Evolutionary conservation across 2,797 vertebrate species (phyloP), one percentile per base, ranked within the genome.

Genomic region (Pangasius macronema): DNA sequence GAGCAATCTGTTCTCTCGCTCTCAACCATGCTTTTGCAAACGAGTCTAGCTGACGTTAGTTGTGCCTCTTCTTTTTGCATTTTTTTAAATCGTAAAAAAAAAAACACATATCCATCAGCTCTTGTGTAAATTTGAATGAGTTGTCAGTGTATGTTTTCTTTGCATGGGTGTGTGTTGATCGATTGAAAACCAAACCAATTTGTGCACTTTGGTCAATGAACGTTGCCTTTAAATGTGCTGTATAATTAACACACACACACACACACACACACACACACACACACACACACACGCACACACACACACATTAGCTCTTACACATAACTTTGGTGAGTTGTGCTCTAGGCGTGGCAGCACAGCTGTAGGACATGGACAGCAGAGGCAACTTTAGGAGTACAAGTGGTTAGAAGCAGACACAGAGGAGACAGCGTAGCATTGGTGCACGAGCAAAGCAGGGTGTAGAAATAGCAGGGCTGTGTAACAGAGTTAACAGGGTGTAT

Each of bases 1-100:
- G 85, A 85, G 82, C 39, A 36, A 88, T 86, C 87, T 88, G 81
- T 89, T 88, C 86, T 83, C 81, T 86, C 36, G 36, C 80, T 75
- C 80, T 49, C 82, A 51, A 11, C 73, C 42, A 49, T 86, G 82
- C 82, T 70, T 36, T 82, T 36, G 20, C 75, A 57, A 14, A 36
- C 8, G 20, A 55, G 75, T 33, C 53, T 13, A 59, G 53, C 16
- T 59, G 24, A 36, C 3, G 18, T 33, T 36, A 22, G 20, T 59
- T 80, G 51, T 57, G 33, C 22, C 51, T 33, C 53, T 24, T 80
- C 53, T 57, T 36, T 57, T 80, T 13, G 16, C 55, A 16, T 55
- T 18, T 70, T 39, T n/a, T n/a, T n/a, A n/a, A 51, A 39, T 39
- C 39, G 2, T 39, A 55, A n/a, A 53, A 20, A 39, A 36, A 13